These are phyloP conservation scores for Psammodynastes pulverulentus DNA, from an alignment of 2,113 vertebrate genomes.

Conservation along the genomic window DNA sequence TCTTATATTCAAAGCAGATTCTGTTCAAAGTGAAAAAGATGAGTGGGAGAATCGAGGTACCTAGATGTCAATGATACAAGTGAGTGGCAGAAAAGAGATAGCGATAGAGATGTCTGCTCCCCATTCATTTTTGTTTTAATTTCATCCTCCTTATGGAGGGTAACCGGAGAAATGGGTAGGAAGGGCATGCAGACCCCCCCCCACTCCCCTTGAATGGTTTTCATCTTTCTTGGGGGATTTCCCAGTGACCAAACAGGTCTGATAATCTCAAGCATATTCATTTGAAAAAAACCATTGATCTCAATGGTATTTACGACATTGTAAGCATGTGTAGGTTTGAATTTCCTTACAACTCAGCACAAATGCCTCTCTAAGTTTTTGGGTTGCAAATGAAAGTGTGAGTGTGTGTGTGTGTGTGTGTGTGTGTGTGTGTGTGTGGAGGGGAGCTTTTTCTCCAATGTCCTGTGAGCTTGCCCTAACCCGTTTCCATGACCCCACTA, in stretches of 20 bases:
- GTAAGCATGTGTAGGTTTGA: background rate
- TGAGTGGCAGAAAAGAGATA: background rate
- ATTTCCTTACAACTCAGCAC: background rate
- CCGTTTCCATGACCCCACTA: background rate
- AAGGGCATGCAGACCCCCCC: background rate
- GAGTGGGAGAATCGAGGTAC: background rate
- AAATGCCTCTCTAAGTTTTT: background rate
- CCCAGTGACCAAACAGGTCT: background rate
- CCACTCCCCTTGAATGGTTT: background rate
- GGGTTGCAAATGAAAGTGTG: background rate
- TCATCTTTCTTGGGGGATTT: background rate
- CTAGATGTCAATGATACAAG: background rate
- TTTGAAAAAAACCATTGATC: background rate
- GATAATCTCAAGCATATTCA: background rate
- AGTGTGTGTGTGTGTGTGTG: background rate
- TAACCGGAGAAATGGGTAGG: background rate
- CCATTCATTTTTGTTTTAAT: background rate
- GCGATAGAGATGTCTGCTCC: background rate
- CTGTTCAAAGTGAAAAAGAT: background rate
- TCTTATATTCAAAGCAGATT: background rate
- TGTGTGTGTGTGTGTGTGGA: too few species aligned
- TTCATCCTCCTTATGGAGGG: background rate
- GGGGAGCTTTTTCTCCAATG: background rate
- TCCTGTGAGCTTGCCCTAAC: background rate
- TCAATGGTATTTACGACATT: background rate